Conservation (phyloP, 2,113 vertebrate species). For the Glaucidium brasilianum region DNA sequence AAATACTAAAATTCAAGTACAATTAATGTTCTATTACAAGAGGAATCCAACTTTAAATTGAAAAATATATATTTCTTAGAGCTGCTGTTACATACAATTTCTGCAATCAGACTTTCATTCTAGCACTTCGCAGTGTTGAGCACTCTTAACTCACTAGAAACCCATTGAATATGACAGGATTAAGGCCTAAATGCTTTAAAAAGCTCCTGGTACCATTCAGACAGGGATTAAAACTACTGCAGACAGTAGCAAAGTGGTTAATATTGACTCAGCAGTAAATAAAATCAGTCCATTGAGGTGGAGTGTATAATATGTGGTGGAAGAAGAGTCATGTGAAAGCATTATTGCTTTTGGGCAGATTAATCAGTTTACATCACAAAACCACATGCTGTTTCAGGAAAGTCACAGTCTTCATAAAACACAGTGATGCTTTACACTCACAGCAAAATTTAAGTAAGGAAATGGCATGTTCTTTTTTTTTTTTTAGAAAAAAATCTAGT, state of each 20-base stretch:
- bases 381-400: neutral
- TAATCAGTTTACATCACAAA: slow-evolving; percentile 10
- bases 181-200: neutral
- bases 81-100: neutral
- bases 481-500: neutral
- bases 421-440: neutral
- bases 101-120: neutral
- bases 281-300: slow-evolving; percentile 11
- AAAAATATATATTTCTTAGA: neutral
- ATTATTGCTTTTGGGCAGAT: neutral
- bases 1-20: neutral
- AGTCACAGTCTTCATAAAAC: neutral
- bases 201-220: slow-evolving; percentile 22
- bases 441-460: neutral
- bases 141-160: neutral
- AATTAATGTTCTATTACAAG: neutral
- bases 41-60: neutral
- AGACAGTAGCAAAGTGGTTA: slow-evolving; percentile 32
- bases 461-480: neutral
- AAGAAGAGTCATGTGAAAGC: slow-evolving; percentile 14
- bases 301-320: neutral
- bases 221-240: slow-evolving; percentile 37
- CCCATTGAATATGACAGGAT: neutral
- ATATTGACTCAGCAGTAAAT: slow-evolving; percentile 61
- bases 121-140: neutral